Evolutionary conservation across 2,797 vertebrate species (phyloP).

Genomic region (Cichlasoma orientale): DNA sequence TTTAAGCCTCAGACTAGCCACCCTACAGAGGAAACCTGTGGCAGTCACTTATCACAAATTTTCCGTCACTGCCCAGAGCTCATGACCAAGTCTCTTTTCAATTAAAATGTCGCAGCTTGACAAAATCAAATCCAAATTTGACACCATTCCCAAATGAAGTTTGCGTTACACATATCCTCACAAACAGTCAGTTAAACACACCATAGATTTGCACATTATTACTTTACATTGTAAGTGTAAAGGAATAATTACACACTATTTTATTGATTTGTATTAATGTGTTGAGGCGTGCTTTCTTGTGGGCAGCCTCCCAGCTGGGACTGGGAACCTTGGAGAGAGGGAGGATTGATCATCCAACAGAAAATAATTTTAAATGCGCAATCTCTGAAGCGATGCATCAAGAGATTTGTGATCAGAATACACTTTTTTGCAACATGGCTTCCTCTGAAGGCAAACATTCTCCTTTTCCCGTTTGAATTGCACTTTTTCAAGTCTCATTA

Average conservation of each 20-base stretch:
- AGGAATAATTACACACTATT: neutral
- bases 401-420: no score
- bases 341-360: neutral
- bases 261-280: neutral
- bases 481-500: neutral
- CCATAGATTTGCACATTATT: neutral
- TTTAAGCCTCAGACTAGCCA: neutral
- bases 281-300: no score
- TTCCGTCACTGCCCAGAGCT: neutral
- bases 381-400: neutral
- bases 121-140: neutral
- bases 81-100: neutral
- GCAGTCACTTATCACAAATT: neutral
- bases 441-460: no score
- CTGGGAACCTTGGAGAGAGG: neutral
- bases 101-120: neutral
- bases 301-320: no score
- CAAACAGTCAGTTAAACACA: neutral
- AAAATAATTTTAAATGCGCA: neutral
- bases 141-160: neutral
- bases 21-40: neutral
- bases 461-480: neutral
- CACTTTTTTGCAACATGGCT: neutral
- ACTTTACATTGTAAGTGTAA: neutral
- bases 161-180: neutral